A percentile compares a stretch with the other conserved stretches of the same genome.
Evolutionary conservation across 1,140 invertebrate genomes (phyloP).

Genomic region (Ruditapes philippinarum): DNA sequence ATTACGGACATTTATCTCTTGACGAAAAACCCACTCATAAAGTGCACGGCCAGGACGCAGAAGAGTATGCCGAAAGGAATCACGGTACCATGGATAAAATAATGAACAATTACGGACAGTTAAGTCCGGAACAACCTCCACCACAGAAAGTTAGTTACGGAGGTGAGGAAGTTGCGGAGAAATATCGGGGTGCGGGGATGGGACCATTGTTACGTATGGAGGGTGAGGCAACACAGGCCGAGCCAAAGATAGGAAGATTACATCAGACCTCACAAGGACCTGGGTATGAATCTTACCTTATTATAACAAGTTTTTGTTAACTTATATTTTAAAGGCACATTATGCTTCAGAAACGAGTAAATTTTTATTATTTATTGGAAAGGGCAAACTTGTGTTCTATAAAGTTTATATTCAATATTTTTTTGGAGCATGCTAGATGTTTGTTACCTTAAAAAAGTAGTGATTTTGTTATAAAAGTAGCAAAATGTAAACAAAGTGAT

Average conservation of each 20-base stretch:
- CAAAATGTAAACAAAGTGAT: too few relatives aligned
- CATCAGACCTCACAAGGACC: slow-evolving; percentile 80
- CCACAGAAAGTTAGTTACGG: slow-evolving; percentile 79
- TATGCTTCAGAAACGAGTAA: too few relatives aligned
- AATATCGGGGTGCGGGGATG: slow-evolving; percentile 81
- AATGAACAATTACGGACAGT: slow-evolving; percentile 80
- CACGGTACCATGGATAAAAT: slow-evolving; percentile 80
- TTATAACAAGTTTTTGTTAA: too few relatives aligned
- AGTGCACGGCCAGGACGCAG: slow-evolving; percentile 80
- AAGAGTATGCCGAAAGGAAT: slow-evolving; percentile 81
- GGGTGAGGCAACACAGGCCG: slow-evolving; percentile 69
- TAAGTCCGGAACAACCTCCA: slow-evolving; percentile 71
- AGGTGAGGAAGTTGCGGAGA: slow-evolving; percentile 81
- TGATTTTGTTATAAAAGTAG: too few relatives aligned
- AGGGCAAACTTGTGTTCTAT: too few relatives aligned
- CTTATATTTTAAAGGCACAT: too few relatives aligned
- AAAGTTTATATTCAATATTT: too few relatives aligned
- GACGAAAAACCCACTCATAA: slow-evolving; percentile 70
- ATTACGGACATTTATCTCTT: slow-evolving; percentile 80
- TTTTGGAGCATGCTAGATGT: too few relatives aligned
- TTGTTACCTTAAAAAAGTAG: too few relatives aligned
- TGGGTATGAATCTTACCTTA: too few relatives aligned
- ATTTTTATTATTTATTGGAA: too few relatives aligned
- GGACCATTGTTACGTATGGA: slow-evolving; percentile 82
- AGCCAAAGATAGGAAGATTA: slow-evolving; percentile 77